Base-by-base conservation (phyloP, 2,113 vertebrate species). In the Cynoglossus semilaevis region DNA sequence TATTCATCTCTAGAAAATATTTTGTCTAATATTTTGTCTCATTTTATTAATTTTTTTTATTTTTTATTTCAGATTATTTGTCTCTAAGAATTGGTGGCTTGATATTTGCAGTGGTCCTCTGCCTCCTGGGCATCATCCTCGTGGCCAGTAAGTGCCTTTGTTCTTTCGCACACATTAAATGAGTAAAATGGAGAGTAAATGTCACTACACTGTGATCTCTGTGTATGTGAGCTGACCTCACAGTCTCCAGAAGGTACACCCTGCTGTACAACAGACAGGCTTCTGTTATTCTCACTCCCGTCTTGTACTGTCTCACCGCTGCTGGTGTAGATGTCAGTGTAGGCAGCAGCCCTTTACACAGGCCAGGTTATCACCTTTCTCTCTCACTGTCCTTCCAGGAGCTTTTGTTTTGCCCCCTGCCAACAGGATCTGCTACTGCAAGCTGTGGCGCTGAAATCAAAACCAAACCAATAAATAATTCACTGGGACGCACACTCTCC, bases 31-130 rank as follows among this genome's bases (percentile, higher is more conserved):
- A 35, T 34, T 36, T 7, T 41, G 11, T 67, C 8, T 61, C 36
- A 14, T 42, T 8, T 10, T 15, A 60, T 22, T 40, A 22, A 1
- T 1, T 64, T 15, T 11, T 36, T 34, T 64, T 15, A 9, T 36
- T 34, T 29, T 54, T 48, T 37, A 5, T 88, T 82, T 48, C 85
- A 95, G 94, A 96, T 88, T 96, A 96, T 64, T 61, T 91, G 15
- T 91, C 93, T 11, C 84, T 96, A 79, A 76, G 94, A 79, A 93
- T 96, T 14, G 93, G 91, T 13, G 94, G 94, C 14, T 84, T 96
- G 74, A 74, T 90, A 36, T 91, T 96, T n/a, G 94, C 94, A 0
- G 93, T 92, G n/a, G 80, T 91, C 11, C 90, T 96, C 22, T 95
- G 94, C 75, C 41, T 94, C 55, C 66, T 95, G 81, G 94, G 94